Conservation (phyloP, 2,113 vertebrate genomes). For the Calidris pugnax region DNA sequence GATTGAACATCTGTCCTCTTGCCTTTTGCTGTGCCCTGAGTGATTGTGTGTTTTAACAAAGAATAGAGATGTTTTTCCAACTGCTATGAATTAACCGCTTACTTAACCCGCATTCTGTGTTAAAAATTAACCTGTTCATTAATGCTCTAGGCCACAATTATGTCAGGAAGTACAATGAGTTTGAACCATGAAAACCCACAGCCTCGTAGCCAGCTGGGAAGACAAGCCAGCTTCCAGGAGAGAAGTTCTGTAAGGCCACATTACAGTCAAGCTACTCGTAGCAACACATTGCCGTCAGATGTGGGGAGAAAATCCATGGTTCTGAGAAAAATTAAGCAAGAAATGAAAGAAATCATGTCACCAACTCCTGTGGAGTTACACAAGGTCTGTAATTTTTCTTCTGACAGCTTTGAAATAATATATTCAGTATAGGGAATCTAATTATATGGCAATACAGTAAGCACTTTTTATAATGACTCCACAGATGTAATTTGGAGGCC, state of each 20-base stretch:
- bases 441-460: slow-evolving; percentile 37
- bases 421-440: slow-evolving; percentile 15
- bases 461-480: slow-evolving; percentile 43
- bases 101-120: neutral
- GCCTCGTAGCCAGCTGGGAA: slow-evolving; percentile 86
- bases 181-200: slow-evolving; percentile 90
- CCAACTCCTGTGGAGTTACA: slow-evolving; percentile 98
- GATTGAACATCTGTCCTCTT: slow-evolving; percentile 67
- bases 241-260: slow-evolving; percentile 86
- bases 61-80: slow-evolving; percentile 46
- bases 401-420: slow-evolving; percentile 5
- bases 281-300: slow-evolving; percentile 94
- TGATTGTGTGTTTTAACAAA: slow-evolving; percentile 67
- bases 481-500: slow-evolving; percentile 20
- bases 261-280: slow-evolving; percentile 86
- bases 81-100: slow-evolving; percentile 32
- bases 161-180: slow-evolving; percentile 96
- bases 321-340: slow-evolving; percentile 95
- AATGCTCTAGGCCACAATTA: slow-evolving; percentile 93
- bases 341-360: slow-evolving; percentile 93
- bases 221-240: slow-evolving; percentile 98
- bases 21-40: slow-evolving; percentile 78
- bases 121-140: slow-evolving; percentile 67
- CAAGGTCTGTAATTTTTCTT: slow-evolving; percentile 81
- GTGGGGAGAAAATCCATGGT: slow-evolving; percentile 90